phyloP scores from a whole-genome alignment of 2,797 vertebrate genomes.

The Spea hammondii region DNA sequence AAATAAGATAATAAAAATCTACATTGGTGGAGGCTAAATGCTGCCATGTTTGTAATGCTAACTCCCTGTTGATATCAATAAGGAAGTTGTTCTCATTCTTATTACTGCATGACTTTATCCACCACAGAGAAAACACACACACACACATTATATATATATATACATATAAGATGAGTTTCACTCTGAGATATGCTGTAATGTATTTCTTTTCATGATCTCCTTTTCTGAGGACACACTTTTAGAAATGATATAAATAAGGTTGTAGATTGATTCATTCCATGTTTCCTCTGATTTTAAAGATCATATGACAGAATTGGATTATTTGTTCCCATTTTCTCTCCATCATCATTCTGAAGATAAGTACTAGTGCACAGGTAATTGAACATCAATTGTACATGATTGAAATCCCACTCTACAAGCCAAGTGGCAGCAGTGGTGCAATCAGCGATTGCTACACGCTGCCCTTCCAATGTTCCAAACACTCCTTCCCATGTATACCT shows the following conservation, averaged over 20 bases:
- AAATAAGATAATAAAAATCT: not conserved
- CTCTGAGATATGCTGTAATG: not conserved
- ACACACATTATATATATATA: no score
- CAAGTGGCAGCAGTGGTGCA: slow-evolving; percentile 11
- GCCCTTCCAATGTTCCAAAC: slow-evolving; percentile 4
- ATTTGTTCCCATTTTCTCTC: slow-evolving; percentile 45
- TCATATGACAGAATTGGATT: slow-evolving; percentile 41
- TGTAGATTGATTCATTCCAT: slow-evolving; percentile 39
- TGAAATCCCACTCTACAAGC: slow-evolving; percentile 39
- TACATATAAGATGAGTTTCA: no score
- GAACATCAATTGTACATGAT: slow-evolving; percentile 51
- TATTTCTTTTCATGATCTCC: slow-evolving; percentile 14
- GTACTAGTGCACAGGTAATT: slow-evolving; percentile 48
- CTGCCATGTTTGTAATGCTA: no score
- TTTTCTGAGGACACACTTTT: slow-evolving; percentile 18
- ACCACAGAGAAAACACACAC: no score
- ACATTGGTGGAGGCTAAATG: not conserved
- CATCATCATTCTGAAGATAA: slow-evolving; percentile 43
- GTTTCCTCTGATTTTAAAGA: slow-evolving; percentile 47
- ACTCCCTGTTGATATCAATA: no score
- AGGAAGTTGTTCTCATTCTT: no score
- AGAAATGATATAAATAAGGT: slow-evolving; percentile 20
- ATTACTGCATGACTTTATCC: no score
- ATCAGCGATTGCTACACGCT: slow-evolving; percentile 28
- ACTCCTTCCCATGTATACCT: not conserved